Percentiles rank a stretch among this genome's conserved stretches.
phyloP scores from a whole-genome alignment of 30 jellyfish, hydroid and myxozoan genomes.

The Catostylus mosaicus region DNA sequence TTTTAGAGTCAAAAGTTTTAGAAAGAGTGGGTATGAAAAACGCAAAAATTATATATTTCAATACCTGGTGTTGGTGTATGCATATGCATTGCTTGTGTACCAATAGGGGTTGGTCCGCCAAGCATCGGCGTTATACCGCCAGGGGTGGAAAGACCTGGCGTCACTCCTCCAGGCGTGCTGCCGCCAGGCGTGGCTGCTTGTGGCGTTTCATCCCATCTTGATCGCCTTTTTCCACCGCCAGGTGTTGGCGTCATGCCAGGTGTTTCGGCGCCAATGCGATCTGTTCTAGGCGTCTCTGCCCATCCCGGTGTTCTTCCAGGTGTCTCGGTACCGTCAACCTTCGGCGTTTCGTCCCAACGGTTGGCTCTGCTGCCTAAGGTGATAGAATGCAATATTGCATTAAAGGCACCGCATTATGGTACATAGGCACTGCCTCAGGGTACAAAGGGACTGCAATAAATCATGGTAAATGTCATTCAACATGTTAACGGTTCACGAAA shows the following conservation, averaged over 20 bases:
- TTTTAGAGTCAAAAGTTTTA: too few relatives aligned
- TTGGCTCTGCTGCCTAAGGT: constrained; percentile 86
- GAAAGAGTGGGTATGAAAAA: too few relatives aligned
- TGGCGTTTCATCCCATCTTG: constrained; percentile 99
- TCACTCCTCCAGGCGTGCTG: constrained; percentile 81
- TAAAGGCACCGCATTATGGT: too few relatives aligned
- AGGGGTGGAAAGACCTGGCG: constrained; percentile 87
- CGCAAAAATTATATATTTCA: too few relatives aligned
- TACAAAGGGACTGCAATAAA: too few relatives aligned
- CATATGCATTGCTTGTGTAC: constrained; percentile 99
- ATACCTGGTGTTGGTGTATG: constrained; percentile 99
- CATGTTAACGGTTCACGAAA: too few relatives aligned
- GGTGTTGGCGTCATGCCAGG: constrained; percentile 99
- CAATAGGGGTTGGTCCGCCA: constrained; percentile 95
- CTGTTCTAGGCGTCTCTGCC: constrained; percentile 99
- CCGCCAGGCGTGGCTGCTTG: constrained; percentile 96
- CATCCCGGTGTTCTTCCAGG: constrained; percentile 99
- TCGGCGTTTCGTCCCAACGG: constrained; percentile 99
- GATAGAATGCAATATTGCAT: too few relatives aligned
- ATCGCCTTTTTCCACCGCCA: constrained; percentile 92
- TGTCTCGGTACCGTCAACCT: constrained; percentile 88
- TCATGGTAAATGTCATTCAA: too few relatives aligned
- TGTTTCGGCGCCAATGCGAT: constrained; percentile 95
- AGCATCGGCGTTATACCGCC: constrained; percentile 88
- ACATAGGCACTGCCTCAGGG: too few relatives aligned